Base-by-base conservation (phyloP, 2,113 vertebrate species). In the Grallaria varia region DNA sequence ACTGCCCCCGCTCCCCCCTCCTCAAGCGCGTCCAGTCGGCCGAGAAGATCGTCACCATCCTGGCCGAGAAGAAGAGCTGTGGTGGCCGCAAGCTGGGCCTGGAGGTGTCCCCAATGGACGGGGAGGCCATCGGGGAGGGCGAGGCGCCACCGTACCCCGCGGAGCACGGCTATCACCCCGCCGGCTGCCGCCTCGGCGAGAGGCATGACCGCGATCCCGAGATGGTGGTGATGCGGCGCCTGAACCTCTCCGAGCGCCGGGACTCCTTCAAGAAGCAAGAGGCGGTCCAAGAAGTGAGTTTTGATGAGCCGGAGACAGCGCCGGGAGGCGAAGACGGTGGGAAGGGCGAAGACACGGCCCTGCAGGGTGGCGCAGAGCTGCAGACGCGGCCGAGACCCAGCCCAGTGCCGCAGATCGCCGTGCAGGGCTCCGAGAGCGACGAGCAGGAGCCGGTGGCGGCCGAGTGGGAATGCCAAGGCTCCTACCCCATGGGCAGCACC, bases 191-290 rank as follows among this genome's bases (percentile, higher is more conserved):
- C 25, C 93, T 96, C 1, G 85, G 76, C 1, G 98, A 98, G 24
- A 88, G 97, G 50, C 92, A 97, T 0, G 99, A 99, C 40, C 96
- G 98, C 2, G 98, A 98, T 8, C 97, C 98, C 40, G 99, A 99
- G 97, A 95, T 99, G 64, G 99, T 99, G 4, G 98, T 99, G 42
- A 99, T 99, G 99, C 96, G 99, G 52, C 99, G 99, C 89, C 97
- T 99, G 73, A 99, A 99, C 96, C 98, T 99, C 14, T 99, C 99
- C 0, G 99, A 99, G 97, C 98, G 99, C 21, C 97, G 99, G 5
- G 99, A 99, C 97, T 99, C 99, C 59, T 99, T 99, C 90, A 99
- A 99, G 97, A 99, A 99, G 95, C 99, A 99, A 92, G 99, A 99
- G 93, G 99, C 99, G 0, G 99, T 99, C 40, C 99, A 99, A 95